Percentiles rank a stretch among this genome's conserved stretches.
Conservation (phyloP, 2,113 vertebrate genomes). For the Callipepla californica region DNA sequence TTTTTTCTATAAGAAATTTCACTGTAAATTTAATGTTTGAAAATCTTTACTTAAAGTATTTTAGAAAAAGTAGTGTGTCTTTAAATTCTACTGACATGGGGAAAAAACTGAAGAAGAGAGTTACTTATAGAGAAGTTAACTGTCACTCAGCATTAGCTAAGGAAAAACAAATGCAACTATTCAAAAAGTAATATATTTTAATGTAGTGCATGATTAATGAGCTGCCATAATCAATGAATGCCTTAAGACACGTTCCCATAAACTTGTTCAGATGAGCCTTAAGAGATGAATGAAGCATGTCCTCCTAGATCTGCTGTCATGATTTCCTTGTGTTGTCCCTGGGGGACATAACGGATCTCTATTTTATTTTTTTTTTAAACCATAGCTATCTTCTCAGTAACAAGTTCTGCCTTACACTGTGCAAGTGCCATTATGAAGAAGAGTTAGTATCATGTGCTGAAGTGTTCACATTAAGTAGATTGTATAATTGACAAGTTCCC, state of each 20-base stretch:
- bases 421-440: background rate
- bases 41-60: background rate
- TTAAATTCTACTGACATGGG: background rate
- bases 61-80: background rate
- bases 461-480: background rate
- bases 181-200: background rate
- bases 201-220: slow-evolving; percentile 39
- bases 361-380: no score
- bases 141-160: background rate
- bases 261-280: slow-evolving; percentile 26
- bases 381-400: background rate
- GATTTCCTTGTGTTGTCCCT: background rate
- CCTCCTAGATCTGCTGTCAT: slow-evolving; percentile 28
- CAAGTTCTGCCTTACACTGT: background rate
- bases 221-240: background rate
- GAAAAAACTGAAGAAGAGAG: background rate
- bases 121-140: background rate
- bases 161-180: background rate
- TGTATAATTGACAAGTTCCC: background rate
- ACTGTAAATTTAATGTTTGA: background rate
- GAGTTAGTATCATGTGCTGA: no score
- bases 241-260: slow-evolving; percentile 2
- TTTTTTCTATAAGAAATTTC: background rate
- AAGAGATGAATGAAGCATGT: slow-evolving; percentile 51
- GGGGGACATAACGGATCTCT: background rate